These are phyloP conservation scores for Lamellibrachia columna DNA, from an alignment of 2,888 invertebrate species.

Conservation along the genomic window DNA sequence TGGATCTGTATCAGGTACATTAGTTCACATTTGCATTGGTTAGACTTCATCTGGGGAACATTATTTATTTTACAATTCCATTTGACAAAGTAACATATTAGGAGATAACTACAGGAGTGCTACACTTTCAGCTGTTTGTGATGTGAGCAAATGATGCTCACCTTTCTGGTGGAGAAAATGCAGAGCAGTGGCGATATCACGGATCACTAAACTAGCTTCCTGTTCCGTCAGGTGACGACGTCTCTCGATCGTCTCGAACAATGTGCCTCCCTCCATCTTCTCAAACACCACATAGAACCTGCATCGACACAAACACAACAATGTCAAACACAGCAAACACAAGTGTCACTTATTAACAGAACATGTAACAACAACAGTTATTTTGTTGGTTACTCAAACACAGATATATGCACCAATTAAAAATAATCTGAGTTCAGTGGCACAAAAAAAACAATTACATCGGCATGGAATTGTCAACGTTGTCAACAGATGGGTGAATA, in stretches of 20 bases:
- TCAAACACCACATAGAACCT: slow-evolving; percentile 47
- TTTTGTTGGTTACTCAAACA: no score
- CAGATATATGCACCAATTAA: no score
- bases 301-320: not conserved
- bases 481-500: no score
- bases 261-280: slow-evolving; percentile 73
- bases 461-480: no score
- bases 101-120: not conserved
- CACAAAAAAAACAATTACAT: no score
- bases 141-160: slow-evolving; percentile 38
- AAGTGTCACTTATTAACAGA: not conserved
- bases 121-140: not conserved
- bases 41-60: not conserved
- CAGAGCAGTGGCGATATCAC: slow-evolving; percentile 92
- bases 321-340: not conserved
- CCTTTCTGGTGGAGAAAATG: slow-evolving; percentile 93
- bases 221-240: slow-evolving; percentile 92
- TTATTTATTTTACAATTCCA: slow-evolving; percentile 1
- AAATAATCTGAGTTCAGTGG: no score
- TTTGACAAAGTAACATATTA: not conserved
- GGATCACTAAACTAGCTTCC: slow-evolving; percentile 92
- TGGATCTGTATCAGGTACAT: not conserved
- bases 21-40: not conserved
- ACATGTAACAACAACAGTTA: not conserved
- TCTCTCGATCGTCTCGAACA: slow-evolving; percentile 92